phyloP scores from a whole-genome alignment of 2,888 invertebrate species.

The Biston betularia region DNA sequence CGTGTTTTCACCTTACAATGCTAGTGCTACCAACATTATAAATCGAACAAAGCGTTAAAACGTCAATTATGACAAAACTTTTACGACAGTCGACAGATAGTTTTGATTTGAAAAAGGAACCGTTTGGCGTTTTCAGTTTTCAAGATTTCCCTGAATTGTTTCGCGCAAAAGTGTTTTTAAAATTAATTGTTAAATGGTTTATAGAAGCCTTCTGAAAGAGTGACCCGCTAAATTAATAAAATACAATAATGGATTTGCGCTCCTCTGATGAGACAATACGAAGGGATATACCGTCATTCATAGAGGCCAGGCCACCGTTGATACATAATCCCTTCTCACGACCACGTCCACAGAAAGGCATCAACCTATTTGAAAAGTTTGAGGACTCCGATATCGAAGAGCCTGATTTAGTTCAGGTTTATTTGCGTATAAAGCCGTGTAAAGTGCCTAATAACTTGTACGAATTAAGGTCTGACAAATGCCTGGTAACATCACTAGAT shows the following conservation, averaged over 20 bases:
- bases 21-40: no score
- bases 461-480: constrained; percentile 71
- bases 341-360: constrained; percentile 75
- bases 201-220: no score
- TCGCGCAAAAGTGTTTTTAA: no score
- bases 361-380: constrained; percentile 73
- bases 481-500: constrained; percentile 72
- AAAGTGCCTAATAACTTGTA: constrained; percentile 67
- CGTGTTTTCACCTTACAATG: no score
- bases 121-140: no score
- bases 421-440: constrained; percentile 82
- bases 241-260: constrained; percentile 57
- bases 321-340: constrained; percentile 80
- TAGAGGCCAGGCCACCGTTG: constrained; percentile 77
- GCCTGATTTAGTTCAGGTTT: constrained; percentile 81
- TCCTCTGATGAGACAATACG: constrained; percentile 64
- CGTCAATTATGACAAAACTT: no score
- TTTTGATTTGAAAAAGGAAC: no score
- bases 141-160: no score
- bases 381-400: constrained; percentile 72
- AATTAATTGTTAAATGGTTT: no score
- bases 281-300: constrained; percentile 79
- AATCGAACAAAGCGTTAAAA: no score
- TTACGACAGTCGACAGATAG: no score
- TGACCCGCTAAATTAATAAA: background rate